A percentile compares a stretch with the other conserved stretches of the same genome.
These are phyloP conservation scores for Columba janthina DNA, from an alignment of 2,113 vertebrate genomes.

Conservation along the genomic window DNA sequence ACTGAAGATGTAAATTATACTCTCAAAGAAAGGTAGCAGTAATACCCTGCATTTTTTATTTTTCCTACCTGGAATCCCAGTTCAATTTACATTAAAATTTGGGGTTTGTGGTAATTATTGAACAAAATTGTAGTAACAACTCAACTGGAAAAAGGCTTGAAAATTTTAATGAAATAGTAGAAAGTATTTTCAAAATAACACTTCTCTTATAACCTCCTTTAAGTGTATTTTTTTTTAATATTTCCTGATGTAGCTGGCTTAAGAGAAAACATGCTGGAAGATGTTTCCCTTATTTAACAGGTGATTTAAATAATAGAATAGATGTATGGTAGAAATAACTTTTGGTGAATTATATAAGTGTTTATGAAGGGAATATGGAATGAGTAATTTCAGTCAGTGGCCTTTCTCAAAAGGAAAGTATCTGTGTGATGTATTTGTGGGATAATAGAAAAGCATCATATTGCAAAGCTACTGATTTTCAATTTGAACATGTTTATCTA, in stretches of 20 bases:
- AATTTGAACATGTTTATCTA: not conserved
- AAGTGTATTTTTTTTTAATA: not conserved
- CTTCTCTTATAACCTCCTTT: not conserved
- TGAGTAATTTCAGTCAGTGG: not conserved
- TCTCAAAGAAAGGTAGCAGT: conserved; percentile 6
- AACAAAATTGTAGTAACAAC: not conserved
- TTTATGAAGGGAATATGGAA: not conserved
- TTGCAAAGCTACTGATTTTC: not conserved
- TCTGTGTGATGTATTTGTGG: not conserved
- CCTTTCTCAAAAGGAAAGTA: not conserved
- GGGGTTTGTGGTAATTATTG: not conserved
- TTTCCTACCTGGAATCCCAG: not conserved
- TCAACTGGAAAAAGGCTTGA: not conserved
- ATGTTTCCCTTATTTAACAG: not conserved
- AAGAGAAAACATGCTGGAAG: not conserved
- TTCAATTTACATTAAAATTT: not conserved
- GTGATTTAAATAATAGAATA: not conserved
- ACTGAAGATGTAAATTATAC: not conserved
- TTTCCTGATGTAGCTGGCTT: not conserved
- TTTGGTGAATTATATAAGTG: not conserved
- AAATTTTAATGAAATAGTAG: not conserved
- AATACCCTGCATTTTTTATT: not conserved
- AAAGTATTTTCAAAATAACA: not conserved
- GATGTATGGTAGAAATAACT: not conserved
- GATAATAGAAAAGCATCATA: not conserved